Base-by-base conservation (phyloP, 2,797 vertebrate species). In the Enteromius treurensis region DNA sequence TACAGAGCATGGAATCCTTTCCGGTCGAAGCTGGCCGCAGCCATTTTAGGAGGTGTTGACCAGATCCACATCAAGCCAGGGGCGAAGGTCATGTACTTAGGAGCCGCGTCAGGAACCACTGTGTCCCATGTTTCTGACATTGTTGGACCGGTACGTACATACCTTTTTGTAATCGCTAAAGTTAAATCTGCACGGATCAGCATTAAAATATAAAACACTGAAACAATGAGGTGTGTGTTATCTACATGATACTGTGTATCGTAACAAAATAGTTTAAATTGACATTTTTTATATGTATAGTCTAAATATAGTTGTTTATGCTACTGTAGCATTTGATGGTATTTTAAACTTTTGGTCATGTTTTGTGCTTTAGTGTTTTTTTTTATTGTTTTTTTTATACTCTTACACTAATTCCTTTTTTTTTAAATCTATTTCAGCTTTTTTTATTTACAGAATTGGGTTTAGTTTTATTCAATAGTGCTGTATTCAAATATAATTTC, bases 1-100 rank as follows among this genome's bases (percentile, higher is more conserved):
- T 97, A 98, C 91, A 93, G 97, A 85, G 95, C 97, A 9, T 98
- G 97, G 97, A 98, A 98, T 88, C 97, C 97, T 0, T 98, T 98
- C 88, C 95, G 96, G 10, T 98, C 97, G 6, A 98, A 98, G 81
- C 91, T 98, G 88, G 97, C 96, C 0, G 97, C 97, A 0, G 97
- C 97, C 10, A 98, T 98, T 86, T 89, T 98, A 85, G 97, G 97
- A 0, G 97, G 97, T 13, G 92, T 98, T 0, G 97, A 98, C 88
- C 96, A 97, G 91, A 98, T 98, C 87, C 96, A 98, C 79, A 98
- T 98, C 88, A 97, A 96, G 65, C 97, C 97, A 0, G 97, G 96
- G 7, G 69, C 93, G 0, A 97, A 96, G 86, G 97, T 98, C 86
- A 95, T 98, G 85, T 98, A 98, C 91, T 93, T 98, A 0, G 97